phyloP scores from a whole-genome alignment of 2,113 vertebrate species.

The Oenanthe melanoleuca region DNA sequence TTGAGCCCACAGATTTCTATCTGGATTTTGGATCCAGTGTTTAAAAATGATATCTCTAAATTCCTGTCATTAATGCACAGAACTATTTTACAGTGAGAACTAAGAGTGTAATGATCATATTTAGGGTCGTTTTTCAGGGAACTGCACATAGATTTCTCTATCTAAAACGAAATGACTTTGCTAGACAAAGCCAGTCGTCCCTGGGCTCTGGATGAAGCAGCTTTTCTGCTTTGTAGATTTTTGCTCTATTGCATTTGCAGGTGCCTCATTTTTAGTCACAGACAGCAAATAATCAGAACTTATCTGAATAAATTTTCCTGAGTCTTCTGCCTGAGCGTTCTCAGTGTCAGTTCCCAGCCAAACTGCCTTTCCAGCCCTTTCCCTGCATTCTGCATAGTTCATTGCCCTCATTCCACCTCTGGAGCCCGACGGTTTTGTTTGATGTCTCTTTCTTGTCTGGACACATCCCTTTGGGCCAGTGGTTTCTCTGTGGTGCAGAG shows the following conservation, averaged over 20 bases:
- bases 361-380: slow-evolving; percentile 53
- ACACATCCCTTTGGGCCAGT: not conserved
- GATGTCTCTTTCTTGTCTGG: not conserved
- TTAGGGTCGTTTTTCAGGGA: not conserved
- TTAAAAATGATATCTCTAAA: slow-evolving; percentile 38
- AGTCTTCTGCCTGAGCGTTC: slow-evolving; percentile 15
- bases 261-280: slow-evolving; percentile 28
- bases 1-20: not conserved
- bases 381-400: slow-evolving; percentile 18
- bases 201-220: not conserved
- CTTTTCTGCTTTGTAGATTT: slow-evolving; percentile 58
- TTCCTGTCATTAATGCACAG: not conserved
- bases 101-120: not conserved
- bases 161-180: slow-evolving; percentile 1
- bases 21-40: not conserved
- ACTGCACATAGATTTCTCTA: not conserved
- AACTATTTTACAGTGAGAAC: slow-evolving; percentile 9
- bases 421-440: not conserved
- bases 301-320: slow-evolving; percentile 63
- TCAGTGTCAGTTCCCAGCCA: slow-evolving; percentile 24
- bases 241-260: slow-evolving; percentile 64
- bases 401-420: slow-evolving; percentile 35
- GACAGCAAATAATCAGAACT: slow-evolving; percentile 30
- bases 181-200: not conserved
- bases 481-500: not conserved